phyloP scores from a whole-genome alignment of 2,888 invertebrate species.

The Stenoptilia bipunctidactyla region DNA sequence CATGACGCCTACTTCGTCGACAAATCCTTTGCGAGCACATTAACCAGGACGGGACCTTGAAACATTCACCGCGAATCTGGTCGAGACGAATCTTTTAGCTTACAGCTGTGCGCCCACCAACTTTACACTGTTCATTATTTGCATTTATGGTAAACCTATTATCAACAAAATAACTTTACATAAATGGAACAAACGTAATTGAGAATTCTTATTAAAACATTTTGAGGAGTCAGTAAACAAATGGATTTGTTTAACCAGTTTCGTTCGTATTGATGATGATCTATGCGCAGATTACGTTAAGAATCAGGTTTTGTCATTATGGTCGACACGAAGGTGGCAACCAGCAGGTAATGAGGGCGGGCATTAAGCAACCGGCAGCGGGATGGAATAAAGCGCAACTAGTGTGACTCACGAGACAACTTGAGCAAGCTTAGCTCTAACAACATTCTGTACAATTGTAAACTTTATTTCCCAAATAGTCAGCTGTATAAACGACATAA shows the following conservation, averaged over 20 bases:
- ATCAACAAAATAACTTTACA: conserved; percentile 1
- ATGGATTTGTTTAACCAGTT: too few species aligned
- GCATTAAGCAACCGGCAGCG: conserved; percentile 39
- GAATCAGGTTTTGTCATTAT: too few species aligned
- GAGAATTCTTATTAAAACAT: background rate
- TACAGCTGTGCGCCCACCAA: conserved; percentile 51
- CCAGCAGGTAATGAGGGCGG: conserved; percentile 33
- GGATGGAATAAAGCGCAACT: conserved; percentile 42
- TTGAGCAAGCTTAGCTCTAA: conserved; percentile 61
- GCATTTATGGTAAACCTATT: conserved; percentile 4
- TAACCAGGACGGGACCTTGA: conserved; percentile 66
- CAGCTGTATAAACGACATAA: too few species aligned
- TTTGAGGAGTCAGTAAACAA: background rate
- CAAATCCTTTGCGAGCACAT: conserved; percentile 57
- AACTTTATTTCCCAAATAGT: too few species aligned
- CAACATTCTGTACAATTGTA: conserved; percentile 23
- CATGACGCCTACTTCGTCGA: conserved; percentile 54
- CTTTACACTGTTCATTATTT: conserved; percentile 27
- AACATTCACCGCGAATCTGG: conserved; percentile 59
- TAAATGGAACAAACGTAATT: background rate
- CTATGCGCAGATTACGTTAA: too few species aligned
- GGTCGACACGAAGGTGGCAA: conserved; percentile 8
- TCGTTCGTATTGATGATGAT: too few species aligned
- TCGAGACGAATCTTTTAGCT: conserved; percentile 58
- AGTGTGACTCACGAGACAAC: conserved; percentile 39